phyloP scores from a whole-genome alignment of 2,113 vertebrate species.

The Eupsittula cactorum region DNA sequence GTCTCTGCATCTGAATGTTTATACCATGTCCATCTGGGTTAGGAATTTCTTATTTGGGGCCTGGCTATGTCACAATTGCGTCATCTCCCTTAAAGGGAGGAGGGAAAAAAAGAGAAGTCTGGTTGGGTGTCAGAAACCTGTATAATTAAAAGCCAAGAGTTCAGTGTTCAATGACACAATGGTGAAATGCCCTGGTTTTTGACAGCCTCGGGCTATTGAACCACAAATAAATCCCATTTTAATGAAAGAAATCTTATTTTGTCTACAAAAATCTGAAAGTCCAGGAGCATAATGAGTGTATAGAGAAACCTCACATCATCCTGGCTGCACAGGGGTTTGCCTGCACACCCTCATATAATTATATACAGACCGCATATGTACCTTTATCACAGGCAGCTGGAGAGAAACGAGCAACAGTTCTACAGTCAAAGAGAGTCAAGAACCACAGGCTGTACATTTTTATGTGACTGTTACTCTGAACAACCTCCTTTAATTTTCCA shows the following conservation, averaged over 20 bases:
- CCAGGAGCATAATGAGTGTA: slow-evolving; percentile 44
- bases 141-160: slow-evolving; percentile 61
- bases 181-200: slow-evolving; percentile 63
- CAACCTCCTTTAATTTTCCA: slow-evolving; percentile 65
- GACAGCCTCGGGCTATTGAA: slow-evolving; percentile 43
- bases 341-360: slow-evolving; percentile 65
- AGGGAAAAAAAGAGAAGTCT: not conserved
- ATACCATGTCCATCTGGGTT: slow-evolving; percentile 29
- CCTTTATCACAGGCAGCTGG: slow-evolving; percentile 74
- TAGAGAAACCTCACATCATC: slow-evolving; percentile 49
- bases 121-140: slow-evolving; percentile 54
- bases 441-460: slow-evolving; percentile 65
- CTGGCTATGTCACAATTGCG: slow-evolving; percentile 36
- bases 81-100: slow-evolving; percentile 48
- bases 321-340: slow-evolving; percentile 43
- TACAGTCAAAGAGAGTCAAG: slow-evolving; percentile 64
- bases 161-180: slow-evolving; percentile 38
- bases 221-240: slow-evolving; percentile 69
- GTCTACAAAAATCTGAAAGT: slow-evolving; percentile 62
- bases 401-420: slow-evolving; percentile 64
- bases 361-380: slow-evolving; percentile 60
- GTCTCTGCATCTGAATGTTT: slow-evolving; percentile 31
- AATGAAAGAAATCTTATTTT: slow-evolving; percentile 71
- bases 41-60: slow-evolving; percentile 43
- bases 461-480: slow-evolving; percentile 56